A percentile compares a stretch with the other conserved stretches of the same genome.
These are phyloP conservation scores for Tricholauxania praeusta DNA, from an alignment of 2,888 invertebrate species.

Conservation along the genomic window DNA sequence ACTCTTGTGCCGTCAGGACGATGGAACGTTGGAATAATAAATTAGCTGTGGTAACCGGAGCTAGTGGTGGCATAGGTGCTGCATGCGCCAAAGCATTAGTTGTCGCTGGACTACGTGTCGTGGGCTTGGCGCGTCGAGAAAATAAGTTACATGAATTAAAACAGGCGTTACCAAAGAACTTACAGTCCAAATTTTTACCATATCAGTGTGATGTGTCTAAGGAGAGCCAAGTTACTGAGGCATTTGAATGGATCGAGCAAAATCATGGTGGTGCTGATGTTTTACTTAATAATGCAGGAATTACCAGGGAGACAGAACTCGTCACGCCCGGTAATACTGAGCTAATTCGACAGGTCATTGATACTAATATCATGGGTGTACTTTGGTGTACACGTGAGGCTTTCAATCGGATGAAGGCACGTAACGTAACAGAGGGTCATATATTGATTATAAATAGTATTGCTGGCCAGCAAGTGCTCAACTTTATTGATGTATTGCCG, in stretches of 20 bases:
- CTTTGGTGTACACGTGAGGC: conserved; percentile 70
- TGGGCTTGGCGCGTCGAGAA: conserved; percentile 71
- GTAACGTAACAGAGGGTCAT: conserved; percentile 68
- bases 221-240: conserved; percentile 71
- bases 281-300: conserved; percentile 73
- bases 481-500: conserved; percentile 63
- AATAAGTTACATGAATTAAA: conserved; percentile 62
- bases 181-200: conserved; percentile 66
- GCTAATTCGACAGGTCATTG: conserved; percentile 66
- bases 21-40: conserved; percentile 75
- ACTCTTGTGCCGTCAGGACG: neutral
- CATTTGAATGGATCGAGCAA: conserved; percentile 71
- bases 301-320: conserved; percentile 60
- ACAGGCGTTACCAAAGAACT: conserved; percentile 51
- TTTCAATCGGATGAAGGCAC: conserved; percentile 68
- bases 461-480: conserved; percentile 64
- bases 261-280: conserved; percentile 72
- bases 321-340: conserved; percentile 59
- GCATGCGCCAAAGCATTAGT: conserved; percentile 68
- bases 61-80: conserved; percentile 75
- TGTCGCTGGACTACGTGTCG: conserved; percentile 71
- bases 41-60: conserved; percentile 75
- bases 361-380: conserved; percentile 70
- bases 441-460: conserved; percentile 70
- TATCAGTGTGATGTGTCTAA: conserved; percentile 71